phyloP scores from a whole-genome alignment of 2,113 vertebrate species.

The Pelecanus crispus region DNA sequence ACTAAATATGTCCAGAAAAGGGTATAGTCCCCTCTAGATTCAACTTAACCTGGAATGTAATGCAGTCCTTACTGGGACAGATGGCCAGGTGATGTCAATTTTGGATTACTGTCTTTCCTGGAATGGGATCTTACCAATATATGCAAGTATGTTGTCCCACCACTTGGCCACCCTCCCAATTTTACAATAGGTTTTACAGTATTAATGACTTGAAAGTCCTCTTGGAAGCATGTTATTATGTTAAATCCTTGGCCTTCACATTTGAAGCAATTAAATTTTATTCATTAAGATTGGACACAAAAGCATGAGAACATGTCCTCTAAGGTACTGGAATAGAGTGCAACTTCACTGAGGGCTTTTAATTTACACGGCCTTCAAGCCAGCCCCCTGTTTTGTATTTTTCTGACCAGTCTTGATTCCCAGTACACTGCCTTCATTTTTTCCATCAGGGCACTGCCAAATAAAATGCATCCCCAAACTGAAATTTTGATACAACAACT shows the following conservation, averaged over 20 bases:
- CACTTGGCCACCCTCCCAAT: neutral
- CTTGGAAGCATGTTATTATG: neutral
- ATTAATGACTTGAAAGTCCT: neutral
- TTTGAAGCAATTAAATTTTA: neutral
- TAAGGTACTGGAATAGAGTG: neutral
- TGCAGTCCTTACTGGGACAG: neutral
- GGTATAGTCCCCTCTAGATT: neutral
- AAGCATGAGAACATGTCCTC: neutral
- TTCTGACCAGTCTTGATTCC: neutral
- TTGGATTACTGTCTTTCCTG: neutral
- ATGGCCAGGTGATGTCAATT: neutral
- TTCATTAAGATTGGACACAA: neutral
- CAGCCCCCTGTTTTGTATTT: neutral
- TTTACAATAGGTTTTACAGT: neutral
- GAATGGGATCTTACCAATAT: neutral
- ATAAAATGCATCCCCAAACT: neutral
- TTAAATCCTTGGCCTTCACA: neutral
- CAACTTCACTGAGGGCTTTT: neutral
- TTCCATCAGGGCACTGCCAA: neutral
- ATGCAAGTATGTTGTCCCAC: neutral
- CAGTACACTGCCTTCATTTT: neutral
- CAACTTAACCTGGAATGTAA: neutral
- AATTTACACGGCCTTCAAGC: neutral
- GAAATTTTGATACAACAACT: neutral
- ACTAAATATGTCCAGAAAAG: neutral